Evolutionary conservation across 2,888 invertebrate genomes (phyloP).

Genomic region (Aphodius granarius): DNA sequence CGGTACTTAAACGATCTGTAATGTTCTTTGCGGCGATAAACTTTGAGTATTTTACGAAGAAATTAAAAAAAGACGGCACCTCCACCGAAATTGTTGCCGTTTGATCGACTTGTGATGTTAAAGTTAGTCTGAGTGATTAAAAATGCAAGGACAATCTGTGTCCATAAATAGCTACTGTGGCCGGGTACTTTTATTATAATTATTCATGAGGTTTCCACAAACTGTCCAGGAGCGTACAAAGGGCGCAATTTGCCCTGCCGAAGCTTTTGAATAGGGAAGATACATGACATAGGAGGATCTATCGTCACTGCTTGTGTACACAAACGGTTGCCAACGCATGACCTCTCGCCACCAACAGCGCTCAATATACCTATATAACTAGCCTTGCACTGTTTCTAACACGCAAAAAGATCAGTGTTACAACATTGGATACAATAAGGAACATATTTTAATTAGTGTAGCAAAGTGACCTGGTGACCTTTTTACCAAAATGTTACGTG

Average conservation of each 20-base stretch:
- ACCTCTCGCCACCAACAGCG: background rate
- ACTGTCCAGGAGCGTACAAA: slow-evolving; percentile 30
- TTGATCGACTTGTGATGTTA: background rate
- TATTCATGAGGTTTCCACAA: slow-evolving; percentile 33
- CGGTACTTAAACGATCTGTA: too few relatives aligned
- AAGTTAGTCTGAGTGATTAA: slow-evolving; percentile 15
- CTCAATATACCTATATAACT: background rate
- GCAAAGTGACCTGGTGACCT: too few relatives aligned
- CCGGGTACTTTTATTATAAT: slow-evolving; percentile 31
- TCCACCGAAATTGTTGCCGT: background rate
- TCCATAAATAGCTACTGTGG: slow-evolving; percentile 27
- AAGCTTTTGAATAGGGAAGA: slow-evolving; percentile 33
- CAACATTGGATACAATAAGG: too few relatives aligned
- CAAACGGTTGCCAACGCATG: slow-evolving; percentile 8
- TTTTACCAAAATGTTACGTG: too few relatives aligned
- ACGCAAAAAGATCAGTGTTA: background rate
- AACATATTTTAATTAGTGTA: too few relatives aligned
- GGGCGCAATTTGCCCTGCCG: slow-evolving; percentile 39
- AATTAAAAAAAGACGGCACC: background rate
- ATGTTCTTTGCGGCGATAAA: too few relatives aligned
- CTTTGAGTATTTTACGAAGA: too few relatives aligned
- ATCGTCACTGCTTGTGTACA: slow-evolving; percentile 34
- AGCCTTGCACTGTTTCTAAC: background rate
- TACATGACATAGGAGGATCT: slow-evolving; percentile 41
- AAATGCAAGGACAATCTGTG: slow-evolving; percentile 31